Percentiles rank a stretch among this genome's conserved stretches.
These are phyloP conservation scores for Holacanthus passer DNA, from an alignment of 2,113 vertebrate species.

Conservation along the genomic window DNA sequence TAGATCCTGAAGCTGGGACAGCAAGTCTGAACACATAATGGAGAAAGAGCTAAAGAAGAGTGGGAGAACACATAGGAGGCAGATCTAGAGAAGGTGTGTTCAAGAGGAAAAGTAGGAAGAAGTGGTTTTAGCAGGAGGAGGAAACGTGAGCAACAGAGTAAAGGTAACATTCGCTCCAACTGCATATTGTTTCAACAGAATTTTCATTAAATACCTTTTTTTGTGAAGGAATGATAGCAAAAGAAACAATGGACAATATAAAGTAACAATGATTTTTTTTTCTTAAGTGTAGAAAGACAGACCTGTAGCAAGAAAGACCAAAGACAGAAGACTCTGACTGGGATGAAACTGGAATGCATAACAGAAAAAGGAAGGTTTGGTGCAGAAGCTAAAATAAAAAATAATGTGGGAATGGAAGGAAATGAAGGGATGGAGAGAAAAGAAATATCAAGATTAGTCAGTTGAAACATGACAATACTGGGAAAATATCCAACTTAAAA, in stretches of 20 bases:
- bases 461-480: conserved; percentile 29
- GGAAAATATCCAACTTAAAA: conserved; percentile 12
- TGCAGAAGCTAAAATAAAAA: conserved; percentile 53
- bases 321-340: conserved; percentile 39
- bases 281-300: conserved; percentile 43
- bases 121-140: conserved; percentile 17
- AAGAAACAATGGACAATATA: conserved; percentile 7
- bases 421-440: conserved; percentile 60
- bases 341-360: conserved; percentile 60
- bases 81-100: conserved; percentile 4
- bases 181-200: not conserved
- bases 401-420: conserved; percentile 41
- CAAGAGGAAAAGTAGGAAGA: conserved; percentile 3
- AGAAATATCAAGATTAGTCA: conserved; percentile 58
- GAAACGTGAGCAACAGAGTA: conserved; percentile 37
- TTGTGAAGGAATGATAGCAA: not conserved
- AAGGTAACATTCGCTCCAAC: not conserved
- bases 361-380: conserved; percentile 50
- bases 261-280: not conserved
- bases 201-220: not conserved
- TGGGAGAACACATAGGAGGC: not conserved
- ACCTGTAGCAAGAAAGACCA: conserved; percentile 58
- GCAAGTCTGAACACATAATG: conserved; percentile 13
- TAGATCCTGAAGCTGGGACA: conserved; percentile 36
- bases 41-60: conserved; percentile 8